Evolutionary conservation across 2,113 vertebrate genomes (phyloP).

Genomic region (Propithecus coquereli): DNA sequence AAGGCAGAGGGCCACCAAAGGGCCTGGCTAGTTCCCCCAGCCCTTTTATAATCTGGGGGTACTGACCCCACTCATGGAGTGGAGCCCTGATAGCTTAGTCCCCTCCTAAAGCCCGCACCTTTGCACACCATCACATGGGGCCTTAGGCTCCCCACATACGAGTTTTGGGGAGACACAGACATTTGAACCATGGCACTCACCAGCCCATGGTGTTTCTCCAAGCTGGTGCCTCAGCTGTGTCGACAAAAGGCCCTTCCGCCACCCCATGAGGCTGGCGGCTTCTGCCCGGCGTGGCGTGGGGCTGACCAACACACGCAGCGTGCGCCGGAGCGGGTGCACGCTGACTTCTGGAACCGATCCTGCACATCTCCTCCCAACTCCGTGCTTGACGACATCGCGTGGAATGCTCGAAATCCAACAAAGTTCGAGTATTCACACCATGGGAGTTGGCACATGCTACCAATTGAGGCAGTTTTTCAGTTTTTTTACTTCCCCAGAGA

Average conservation of each 20-base stretch:
- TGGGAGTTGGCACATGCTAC: fast-evolving
- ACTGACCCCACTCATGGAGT: background rate
- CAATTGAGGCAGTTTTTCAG: fast-evolving
- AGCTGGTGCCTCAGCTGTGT: background rate
- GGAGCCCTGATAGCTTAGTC: background rate
- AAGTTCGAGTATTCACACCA: background rate
- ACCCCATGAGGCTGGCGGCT: background rate
- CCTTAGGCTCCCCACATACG: background rate
- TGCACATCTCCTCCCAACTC: background rate
- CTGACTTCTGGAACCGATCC: background rate
- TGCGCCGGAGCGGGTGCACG: fast-evolving
- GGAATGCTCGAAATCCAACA: fast-evolving
- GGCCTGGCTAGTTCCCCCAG: background rate
- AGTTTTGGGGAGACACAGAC: too few species aligned
- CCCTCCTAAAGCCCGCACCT: background rate
- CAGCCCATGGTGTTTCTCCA: too few species aligned
- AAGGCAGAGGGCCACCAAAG: background rate
- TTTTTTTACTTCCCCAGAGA: too few species aligned
- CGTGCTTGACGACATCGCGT: fast-evolving
- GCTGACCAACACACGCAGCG: fast-evolving
- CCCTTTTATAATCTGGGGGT: too few species aligned
- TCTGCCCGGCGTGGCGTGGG: background rate
- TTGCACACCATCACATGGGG: too few species aligned
- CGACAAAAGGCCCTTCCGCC: fast-evolving
- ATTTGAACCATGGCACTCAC: background rate